Percentiles rank a stretch among this genome's conserved stretches.
Evolutionary conservation across 2,113 vertebrate genomes (phyloP).

Genomic region (Nicator chloris): DNA sequence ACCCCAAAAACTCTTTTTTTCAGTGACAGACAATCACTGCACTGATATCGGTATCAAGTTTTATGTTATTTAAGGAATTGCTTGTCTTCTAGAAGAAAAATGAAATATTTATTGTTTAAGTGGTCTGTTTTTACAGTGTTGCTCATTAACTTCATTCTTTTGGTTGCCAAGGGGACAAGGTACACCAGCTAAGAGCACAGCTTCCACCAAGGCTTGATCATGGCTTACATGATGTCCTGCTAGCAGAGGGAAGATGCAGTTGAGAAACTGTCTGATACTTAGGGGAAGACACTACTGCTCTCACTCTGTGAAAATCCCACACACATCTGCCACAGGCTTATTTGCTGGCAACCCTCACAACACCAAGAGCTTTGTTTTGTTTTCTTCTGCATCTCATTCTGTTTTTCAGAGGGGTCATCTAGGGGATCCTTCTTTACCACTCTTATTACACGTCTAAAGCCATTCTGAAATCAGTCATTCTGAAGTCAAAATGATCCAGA

Average conservation of each 20-base stretch:
- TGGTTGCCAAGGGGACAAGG: neutral
- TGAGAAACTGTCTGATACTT: neutral
- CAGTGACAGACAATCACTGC: neutral
- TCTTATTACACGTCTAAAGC: neutral
- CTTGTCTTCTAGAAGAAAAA: neutral
- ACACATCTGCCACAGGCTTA: neutral
- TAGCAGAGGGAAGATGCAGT: neutral
- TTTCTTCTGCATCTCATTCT: neutral
- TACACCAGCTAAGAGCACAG: neutral
- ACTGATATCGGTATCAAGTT: neutral
- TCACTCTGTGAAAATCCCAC: neutral
- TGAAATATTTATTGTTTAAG: neutral
- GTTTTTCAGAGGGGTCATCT: neutral
- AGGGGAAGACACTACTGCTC: neutral
- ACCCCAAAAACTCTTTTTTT: neutral
- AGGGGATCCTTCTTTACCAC: neutral
- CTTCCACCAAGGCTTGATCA: neutral
- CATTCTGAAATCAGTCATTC: neutral
- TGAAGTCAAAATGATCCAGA: neutral
- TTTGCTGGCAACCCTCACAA: neutral
- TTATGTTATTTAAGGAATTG: neutral
- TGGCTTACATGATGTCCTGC: neutral
- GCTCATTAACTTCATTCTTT: neutral
- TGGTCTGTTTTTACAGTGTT: neutral
- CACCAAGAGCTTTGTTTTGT: neutral